These are phyloP conservation scores for Solea senegalensis DNA, from an alignment of 2,113 vertebrate species.

Conservation along the genomic window DNA sequence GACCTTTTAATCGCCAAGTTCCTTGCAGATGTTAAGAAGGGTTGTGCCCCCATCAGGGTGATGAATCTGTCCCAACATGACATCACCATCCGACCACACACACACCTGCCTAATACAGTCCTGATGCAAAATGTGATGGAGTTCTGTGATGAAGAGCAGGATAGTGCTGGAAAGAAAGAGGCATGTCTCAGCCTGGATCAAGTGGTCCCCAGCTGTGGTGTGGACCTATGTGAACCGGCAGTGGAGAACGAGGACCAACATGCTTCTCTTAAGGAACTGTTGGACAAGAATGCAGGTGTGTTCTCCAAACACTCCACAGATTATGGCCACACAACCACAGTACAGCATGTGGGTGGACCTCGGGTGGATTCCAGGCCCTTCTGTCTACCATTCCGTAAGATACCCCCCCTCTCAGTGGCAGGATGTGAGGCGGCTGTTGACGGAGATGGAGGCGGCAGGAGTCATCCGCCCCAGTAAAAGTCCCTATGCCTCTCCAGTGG, in stretches of 20 bases:
- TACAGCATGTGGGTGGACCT: conserved; percentile 20
- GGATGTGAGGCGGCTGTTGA: neutral
- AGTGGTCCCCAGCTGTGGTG: neutral
- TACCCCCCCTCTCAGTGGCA: conserved; percentile 19
- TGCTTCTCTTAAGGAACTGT: neutral
- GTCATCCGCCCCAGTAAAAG: conserved; percentile 19
- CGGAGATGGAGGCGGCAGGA: conserved; percentile 21
- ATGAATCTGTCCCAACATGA: conserved; percentile 17
- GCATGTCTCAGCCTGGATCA: neutral
- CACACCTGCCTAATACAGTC: neutral
- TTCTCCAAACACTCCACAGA: conserved; percentile 1
- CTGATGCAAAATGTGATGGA: neutral
- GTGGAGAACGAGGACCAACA: conserved; percentile 21
- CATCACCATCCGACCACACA: neutral
- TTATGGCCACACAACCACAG: conserved; percentile 21
- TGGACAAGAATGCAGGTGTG: neutral
- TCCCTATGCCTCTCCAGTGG: conserved; percentile 19
- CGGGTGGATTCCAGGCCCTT: conserved; percentile 11
- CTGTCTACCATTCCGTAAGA: conserved; percentile 2
- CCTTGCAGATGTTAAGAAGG: neutral
- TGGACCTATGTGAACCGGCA: neutral
- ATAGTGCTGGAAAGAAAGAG: neutral
- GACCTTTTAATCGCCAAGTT: neutral
- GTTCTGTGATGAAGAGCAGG: neutral
- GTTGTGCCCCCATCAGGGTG: neutral